Conservation (phyloP, 2,113 vertebrate genomes). For the Proteles cristata region DNA sequence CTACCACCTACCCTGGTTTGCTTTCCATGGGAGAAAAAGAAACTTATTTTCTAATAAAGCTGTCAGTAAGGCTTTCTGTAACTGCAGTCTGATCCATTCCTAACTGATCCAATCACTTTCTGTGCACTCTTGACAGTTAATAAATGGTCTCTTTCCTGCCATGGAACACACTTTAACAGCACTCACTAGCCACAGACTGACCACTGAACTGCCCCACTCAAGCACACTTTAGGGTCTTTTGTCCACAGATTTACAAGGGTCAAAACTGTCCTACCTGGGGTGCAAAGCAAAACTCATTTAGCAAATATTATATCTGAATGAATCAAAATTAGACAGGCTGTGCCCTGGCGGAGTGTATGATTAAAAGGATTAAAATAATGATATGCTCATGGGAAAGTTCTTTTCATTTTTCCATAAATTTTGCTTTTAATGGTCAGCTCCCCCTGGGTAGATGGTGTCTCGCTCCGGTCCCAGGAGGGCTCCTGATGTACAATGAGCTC, state of each 20-base stretch:
- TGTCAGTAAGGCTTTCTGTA: not conserved
- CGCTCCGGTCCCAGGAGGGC: conserved; percentile 1
- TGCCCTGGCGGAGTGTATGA: not conserved
- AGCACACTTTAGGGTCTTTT: not conserved
- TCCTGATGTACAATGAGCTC: not conserved
- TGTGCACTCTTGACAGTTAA: not conserved
- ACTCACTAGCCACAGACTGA: not conserved
- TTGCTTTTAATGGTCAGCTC: conserved; percentile 41
- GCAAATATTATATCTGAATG: conserved; percentile 16
- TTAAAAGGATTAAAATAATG: conserved; percentile 58
- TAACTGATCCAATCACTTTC: not conserved
- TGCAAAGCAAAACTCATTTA: not conserved
- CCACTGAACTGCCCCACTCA: not conserved
- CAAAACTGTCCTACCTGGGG: not conserved
- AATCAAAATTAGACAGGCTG: not conserved
- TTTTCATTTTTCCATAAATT: conserved; percentile 49
- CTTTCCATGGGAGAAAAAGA: not conserved
- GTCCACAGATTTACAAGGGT: not conserved
- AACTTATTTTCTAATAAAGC: not conserved
- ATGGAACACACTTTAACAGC: not conserved
- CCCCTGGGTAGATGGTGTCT: not conserved
- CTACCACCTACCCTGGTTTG: too few species aligned
- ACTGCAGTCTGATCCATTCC: not conserved
- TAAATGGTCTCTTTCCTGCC: not conserved
- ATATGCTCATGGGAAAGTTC: not conserved